Base-by-base conservation (phyloP, 2,888 invertebrate species). In the Elegia similella region DNA sequence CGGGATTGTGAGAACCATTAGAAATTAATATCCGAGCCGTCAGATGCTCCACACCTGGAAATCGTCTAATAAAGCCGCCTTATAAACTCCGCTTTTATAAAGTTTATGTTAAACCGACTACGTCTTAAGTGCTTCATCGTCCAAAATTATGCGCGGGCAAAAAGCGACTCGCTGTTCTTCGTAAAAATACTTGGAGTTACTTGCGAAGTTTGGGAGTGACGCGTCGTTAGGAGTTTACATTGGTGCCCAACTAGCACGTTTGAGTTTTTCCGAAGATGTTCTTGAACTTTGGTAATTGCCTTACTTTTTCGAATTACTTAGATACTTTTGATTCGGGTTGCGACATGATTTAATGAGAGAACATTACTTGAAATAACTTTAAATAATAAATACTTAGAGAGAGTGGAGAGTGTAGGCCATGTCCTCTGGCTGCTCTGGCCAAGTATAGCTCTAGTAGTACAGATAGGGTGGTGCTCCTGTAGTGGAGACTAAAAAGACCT, bases 31-130 rank as follows among this genome's bases (percentile, higher is more conserved):
- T 82, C 79, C 62, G 71, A 77, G 76, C 73, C 82, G 85, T 77
- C 88, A 86, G 85, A 81, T 86, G 84, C 68, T 80, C 75, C 72
- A 77, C 84, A 86, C 84, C 87, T 85, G 86, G 77, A 80, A 81
- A 82, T 83, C 76, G 74, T 75, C 80, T 83, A 85, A 86, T 87
- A 86, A 85, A 85, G 83, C 76, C 76, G 80, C 77, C 80, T 86
- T 85, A 86, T 85, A 78, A 87, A 83, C 82, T 85, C 81, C 65
- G 78, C 80, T 83, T 82, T 84, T 79, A 82, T 76, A 86, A 85
- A 86, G 71, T 82, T 82, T 79, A 72, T 67, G 63, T 62, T 67
- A 71, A 78, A 72, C 76, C 72, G 67, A 75, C 73, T 73, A 66
- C 71, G 71, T 69, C 71, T 73, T 78, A 76, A 78, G 78, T 73